phyloP scores from a whole-genome alignment of 2,888 invertebrate genomes.

The Clistopyga incitator region DNA sequence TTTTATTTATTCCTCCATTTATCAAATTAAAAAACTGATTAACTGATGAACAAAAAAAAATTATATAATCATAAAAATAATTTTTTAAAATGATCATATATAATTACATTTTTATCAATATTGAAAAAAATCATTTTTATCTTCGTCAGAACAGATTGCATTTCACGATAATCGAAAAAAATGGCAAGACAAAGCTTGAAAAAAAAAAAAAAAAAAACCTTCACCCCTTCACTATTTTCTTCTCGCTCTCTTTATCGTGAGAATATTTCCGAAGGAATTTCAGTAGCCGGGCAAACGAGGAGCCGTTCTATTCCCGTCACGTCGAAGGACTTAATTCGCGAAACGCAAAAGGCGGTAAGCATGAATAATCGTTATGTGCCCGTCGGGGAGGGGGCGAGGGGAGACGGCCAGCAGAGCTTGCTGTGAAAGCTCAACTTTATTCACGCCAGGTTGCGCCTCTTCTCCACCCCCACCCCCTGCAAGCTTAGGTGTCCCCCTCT shows the following conservation, averaged over 20 bases:
- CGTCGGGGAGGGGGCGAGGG: background rate
- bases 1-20: background rate
- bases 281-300: conserved; percentile 36
- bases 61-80: too few species aligned
- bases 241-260: conserved; percentile 1
- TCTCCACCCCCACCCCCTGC: conserved; percentile 33
- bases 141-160: too few species aligned
- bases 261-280: background rate
- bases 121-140: too few species aligned
- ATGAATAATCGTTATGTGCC: conserved; percentile 75
- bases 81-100: too few species aligned
- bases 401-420: conserved; percentile 15
- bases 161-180: too few species aligned
- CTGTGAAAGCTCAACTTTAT: conserved; percentile 66
- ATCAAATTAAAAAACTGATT: background rate
- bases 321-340: conserved; percentile 76
- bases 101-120: too few species aligned
- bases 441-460: conserved; percentile 55
- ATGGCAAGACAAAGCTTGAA: background rate
- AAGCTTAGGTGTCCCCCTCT: conserved; percentile 25
- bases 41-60: too few species aligned
- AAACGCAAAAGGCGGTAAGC: conserved; percentile 74
- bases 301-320: conserved; percentile 72
- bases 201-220: background rate
- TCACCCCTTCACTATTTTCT: background rate